Evolutionary conservation across 2,888 invertebrate genomes (phyloP).

Genomic region (Chloroclystis v-ata): DNA sequence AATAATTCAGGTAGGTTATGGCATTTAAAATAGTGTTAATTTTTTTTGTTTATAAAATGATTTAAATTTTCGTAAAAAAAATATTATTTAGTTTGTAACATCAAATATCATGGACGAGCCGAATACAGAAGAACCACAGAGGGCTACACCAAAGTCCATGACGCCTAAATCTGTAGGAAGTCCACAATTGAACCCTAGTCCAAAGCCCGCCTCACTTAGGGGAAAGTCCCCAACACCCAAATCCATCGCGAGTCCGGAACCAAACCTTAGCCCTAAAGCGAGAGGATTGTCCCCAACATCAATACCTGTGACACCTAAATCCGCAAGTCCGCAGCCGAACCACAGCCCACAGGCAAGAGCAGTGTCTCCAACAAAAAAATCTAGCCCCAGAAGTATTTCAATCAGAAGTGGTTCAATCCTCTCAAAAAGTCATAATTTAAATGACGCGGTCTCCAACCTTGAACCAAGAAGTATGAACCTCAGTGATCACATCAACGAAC

Average conservation of each 20-base stretch:
- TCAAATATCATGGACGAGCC: constrained; percentile 19
- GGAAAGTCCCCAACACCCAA: too few relatives aligned
- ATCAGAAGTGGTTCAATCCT: constrained; percentile 14
- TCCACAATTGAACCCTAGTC: background rate
- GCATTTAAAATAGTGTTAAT: constrained; percentile 22
- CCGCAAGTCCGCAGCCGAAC: too few relatives aligned
- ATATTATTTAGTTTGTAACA: constrained; percentile 1
- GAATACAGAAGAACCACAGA: constrained; percentile 10
- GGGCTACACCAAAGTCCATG: background rate
- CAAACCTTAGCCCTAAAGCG: too few relatives aligned
- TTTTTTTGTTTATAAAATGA: constrained; percentile 27
- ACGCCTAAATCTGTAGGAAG: constrained; percentile 11
- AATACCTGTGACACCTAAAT: too few relatives aligned
- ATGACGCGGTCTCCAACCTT: constrained; percentile 35
- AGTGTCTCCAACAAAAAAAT: constrained; percentile 14
- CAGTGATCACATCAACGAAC: constrained; percentile 44
- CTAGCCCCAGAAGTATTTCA: constrained; percentile 15
- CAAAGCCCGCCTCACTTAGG: background rate
- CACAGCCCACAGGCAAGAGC: too few relatives aligned
- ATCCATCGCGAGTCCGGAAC: too few relatives aligned
- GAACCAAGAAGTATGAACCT: constrained; percentile 44
- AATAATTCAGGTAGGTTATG: constrained; percentile 52
- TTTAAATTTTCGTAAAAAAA: constrained; percentile 36
- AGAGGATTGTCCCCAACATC: too few relatives aligned
- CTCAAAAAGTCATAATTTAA: too few relatives aligned